Evolutionary conservation across 2,888 invertebrate genomes (phyloP), one percentile per base, ranked within the genome.

Genomic region (Scaptomyza caliginosa): DNA sequence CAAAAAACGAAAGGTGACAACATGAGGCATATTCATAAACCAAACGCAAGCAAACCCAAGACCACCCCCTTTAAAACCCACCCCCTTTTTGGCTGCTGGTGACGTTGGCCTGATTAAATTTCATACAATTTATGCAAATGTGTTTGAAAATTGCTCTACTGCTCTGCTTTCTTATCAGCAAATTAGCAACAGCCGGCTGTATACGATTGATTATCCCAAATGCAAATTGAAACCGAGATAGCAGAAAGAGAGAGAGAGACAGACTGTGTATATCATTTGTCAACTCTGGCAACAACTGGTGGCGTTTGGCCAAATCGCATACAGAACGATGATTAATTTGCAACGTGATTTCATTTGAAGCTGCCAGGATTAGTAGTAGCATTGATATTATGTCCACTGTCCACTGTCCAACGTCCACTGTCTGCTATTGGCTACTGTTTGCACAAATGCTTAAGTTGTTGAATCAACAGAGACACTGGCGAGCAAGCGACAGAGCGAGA

Each of bases 181-280:
- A 76, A 76, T 76, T 76, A 76, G 76, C 70, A 64, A 70, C 63
- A 68, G 66, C 74, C 64, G 63, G 56, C 67, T 46, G 65, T 40
- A 69, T 42, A 67, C 73, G 74, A 83, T 81, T 83, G 81, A 78
- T 81, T 80, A 81, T 83, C 67, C 74, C 50, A 74, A 83, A 80
- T 72, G 83, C 80, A 81, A 81, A 83, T 83, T 81, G 78, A 71
- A 81, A 56, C 58, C n/a, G n/a, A n/a, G n/a, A n/a, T n/a, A n/a
- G 39, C 52, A 10, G n/a, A 59, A 52, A 65, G 43, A 58, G 21
- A 13, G 13, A 42, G 19, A 32, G 4, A 23, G 21, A 19, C 21
- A 32, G 11, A 26, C 3, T 1, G 23, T 8, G 45, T 23, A 5
- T 23, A 71, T 70, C 71, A 74, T 74, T 74, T 74, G 74, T 74